Evolutionary conservation across 1,140 invertebrate species (phyloP).

Genomic region (Lineus longissimus): DNA sequence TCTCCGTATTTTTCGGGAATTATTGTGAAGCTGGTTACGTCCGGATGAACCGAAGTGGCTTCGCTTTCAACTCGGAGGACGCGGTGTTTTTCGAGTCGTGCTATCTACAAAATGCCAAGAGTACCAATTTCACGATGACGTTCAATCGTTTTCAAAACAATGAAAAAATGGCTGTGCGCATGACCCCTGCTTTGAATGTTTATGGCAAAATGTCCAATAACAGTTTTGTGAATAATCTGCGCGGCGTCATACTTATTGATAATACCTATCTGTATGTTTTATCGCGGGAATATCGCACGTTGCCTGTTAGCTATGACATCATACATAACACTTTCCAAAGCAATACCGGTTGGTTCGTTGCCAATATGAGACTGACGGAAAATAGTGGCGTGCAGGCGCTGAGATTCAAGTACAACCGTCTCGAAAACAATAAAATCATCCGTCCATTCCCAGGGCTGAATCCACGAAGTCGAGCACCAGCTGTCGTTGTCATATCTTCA

Average conservation of each 20-base stretch:
- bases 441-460: conserved; percentile 80
- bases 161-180: conserved; percentile 41
- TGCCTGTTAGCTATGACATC: conserved; percentile 62
- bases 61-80: conserved; percentile 39
- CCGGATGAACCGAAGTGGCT: conserved; percentile 43
- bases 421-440: conserved; percentile 79
- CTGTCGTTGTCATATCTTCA: conserved; percentile 82
- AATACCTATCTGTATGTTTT: conserved; percentile 67
- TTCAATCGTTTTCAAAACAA: conserved; percentile 47
- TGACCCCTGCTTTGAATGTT: conserved; percentile 47
- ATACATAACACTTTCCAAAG: conserved; percentile 83
- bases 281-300: conserved; percentile 49
- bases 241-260: conserved; percentile 80
- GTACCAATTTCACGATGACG: conserved; percentile 43
- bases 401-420: conserved; percentile 82
- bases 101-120: conserved; percentile 3
- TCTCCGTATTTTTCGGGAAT: conserved; percentile 47
- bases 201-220: conserved; percentile 61
- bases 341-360: conserved; percentile 83
- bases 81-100: conserved; percentile 49
- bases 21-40: conserved; percentile 41
- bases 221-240: conserved; percentile 74
- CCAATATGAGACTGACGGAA: conserved; percentile 80
- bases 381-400: conserved; percentile 77
- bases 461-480: conserved; percentile 71